Base-by-base conservation (phyloP, 2,888 invertebrate genomes). In the Melolontha melolontha region DNA sequence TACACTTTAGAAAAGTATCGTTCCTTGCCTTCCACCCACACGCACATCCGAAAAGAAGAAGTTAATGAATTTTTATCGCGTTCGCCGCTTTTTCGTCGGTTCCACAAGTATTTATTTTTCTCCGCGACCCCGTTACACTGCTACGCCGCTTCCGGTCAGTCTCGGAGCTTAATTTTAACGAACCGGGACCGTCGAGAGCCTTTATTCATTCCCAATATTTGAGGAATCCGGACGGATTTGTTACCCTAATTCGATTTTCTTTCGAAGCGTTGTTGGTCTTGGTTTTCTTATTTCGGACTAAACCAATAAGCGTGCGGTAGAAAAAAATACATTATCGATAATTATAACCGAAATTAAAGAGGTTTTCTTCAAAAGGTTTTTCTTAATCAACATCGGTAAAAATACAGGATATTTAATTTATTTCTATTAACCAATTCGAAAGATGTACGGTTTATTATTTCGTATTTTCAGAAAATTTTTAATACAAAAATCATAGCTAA, bases 41-140 rank as follows among this genome's bases (percentile, higher is more conserved):
- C 54, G 22, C 54, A 54, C 40, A 29, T 17, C 14, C 40, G 16
- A 39, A 39, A 40, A 40, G 40, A 29, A 29, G 29, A 54, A 54
- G 54, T 54, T 54, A 54, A 54, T 54, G 54, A 54, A 54, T 54
- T 54, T 54, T 54, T 54, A 54, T 54, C 54, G 17, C 54, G 11
- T 40, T 6, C 40, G 2, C 40, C 40, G 40, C 16, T 54, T 54
- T 17, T 17, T 16, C 54, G 54, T 54, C 54, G 11, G 40, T 40
- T 14, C 40, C 29, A 17, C 16, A 8, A 11, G 54, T 54, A 40
- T 54, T 54, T 54, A 54, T 40, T 54, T 54, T 54, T 7, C 14
- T 2, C 27, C 12, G 51, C 12, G 29, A 27, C 34, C 29, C 17
- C 54, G 10, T 29, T 40, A 17, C 54, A 11, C 40, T 39, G 34